Conservation (phyloP, 2,797 vertebrate species). For the Parambassis ranga region DNA sequence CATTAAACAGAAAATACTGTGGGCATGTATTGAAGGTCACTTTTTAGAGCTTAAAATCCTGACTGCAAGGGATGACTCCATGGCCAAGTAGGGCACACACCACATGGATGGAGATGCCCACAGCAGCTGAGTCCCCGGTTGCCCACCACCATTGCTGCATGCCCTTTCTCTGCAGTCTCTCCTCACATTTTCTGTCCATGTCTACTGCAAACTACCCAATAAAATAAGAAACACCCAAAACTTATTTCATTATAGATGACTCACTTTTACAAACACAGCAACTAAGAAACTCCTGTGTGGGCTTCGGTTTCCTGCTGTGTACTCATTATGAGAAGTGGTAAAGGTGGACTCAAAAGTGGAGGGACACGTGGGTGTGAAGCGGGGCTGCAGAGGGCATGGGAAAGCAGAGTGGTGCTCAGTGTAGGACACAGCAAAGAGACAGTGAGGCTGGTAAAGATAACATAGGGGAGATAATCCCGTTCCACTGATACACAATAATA, state of each 20-base stretch:
- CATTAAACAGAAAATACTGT: not conserved
- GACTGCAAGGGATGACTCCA: not conserved
- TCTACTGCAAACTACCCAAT: not conserved
- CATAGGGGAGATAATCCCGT: constrained; percentile 12
- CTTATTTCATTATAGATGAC: not conserved
- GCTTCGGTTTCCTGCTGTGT: not conserved
- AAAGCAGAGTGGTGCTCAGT: constrained; percentile 27
- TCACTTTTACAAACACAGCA: constrained; percentile 13
- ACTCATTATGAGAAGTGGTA: constrained; percentile 20
- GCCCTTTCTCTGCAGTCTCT: not conserved
- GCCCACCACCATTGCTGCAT: not conserved
- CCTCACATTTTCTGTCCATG: not conserved
- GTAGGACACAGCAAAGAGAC: constrained; percentile 13
- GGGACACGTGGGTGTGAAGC: constrained; percentile 61
- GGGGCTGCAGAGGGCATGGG: constrained; percentile 46
- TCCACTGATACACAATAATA: constrained; percentile 28
- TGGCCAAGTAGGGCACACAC: not conserved
- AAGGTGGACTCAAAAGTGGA: constrained; percentile 35
- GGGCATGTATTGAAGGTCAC: constrained; percentile 17
- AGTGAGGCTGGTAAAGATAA: constrained; percentile 30
- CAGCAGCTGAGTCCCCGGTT: not conserved
- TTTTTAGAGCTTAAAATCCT: constrained; percentile 8
- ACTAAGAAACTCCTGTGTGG: not conserved
- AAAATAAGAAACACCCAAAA: not conserved
- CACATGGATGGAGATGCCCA: not conserved